phyloP scores from a whole-genome alignment of 2,797 vertebrate species.

The Hippoglossus hippoglossus region DNA sequence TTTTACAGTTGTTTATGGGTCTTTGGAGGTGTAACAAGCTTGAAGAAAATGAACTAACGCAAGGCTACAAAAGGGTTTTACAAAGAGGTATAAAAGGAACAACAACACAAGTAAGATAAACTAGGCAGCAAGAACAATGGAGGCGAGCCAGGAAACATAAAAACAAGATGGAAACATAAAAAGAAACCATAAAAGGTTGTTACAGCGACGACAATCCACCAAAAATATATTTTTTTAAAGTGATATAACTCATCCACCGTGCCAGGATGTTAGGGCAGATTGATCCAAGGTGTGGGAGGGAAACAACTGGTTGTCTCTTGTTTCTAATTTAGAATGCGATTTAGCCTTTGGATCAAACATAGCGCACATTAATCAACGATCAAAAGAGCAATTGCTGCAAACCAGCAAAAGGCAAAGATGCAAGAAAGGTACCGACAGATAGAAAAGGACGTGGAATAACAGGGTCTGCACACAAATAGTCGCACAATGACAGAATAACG shows the following conservation, averaged over 20 bases:
- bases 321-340: conserved; percentile 14
- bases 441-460: not conserved
- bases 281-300: conserved; percentile 33
- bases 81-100: not conserved
- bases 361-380: conserved; percentile 6
- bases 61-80: not conserved
- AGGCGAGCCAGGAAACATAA: not conserved
- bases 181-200: conserved; percentile 4
- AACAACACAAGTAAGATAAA: not conserved
- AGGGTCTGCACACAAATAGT: conserved; percentile 16
- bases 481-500: conserved; percentile 45
- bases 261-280: conserved; percentile 21
- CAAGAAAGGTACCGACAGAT: conserved; percentile 3
- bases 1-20: not conserved
- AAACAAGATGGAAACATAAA: not conserved
- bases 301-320: conserved; percentile 1
- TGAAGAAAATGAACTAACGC: not conserved
- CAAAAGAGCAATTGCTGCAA: conserved; percentile 29
- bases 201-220: not conserved
- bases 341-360: conserved; percentile 25
- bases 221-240: conserved; percentile 11
- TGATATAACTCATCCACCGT: not conserved
- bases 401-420: conserved; percentile 3
- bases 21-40: too few relatives aligned
- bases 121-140: not conserved